These are phyloP conservation scores for Saturnia japonica DNA, from an alignment of 2,888 invertebrate genomes.

Conservation along the genomic window DNA sequence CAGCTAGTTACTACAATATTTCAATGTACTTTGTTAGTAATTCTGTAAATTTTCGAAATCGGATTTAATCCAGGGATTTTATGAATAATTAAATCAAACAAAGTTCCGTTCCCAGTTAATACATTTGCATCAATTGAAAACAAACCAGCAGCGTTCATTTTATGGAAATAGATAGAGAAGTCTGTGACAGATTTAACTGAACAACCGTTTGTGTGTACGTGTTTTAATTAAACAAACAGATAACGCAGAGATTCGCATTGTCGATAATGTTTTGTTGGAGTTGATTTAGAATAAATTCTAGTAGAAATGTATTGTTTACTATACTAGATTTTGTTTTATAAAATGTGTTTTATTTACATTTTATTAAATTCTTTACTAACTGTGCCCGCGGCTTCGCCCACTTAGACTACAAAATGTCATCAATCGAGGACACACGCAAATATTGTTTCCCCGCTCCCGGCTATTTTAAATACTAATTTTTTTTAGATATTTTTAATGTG, in stretches of 20 bases:
- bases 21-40: neutral
- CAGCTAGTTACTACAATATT: too few relatives aligned
- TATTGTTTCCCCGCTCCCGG: too few relatives aligned
- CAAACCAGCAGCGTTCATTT: neutral
- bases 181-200: constrained; percentile 6
- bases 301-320: neutral
- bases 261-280: constrained; percentile 8
- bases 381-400: too few relatives aligned
- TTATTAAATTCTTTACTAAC: neutral
- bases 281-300: neutral
- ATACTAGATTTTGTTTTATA: neutral
- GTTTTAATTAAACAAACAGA: constrained; percentile 9
- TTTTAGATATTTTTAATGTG: too few relatives aligned
- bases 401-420: too few relatives aligned
- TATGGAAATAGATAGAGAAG: constrained; percentile 11
- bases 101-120: neutral
- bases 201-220: constrained; percentile 1
- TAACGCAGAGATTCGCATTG: neutral
- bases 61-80: neutral
- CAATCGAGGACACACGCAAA: too few relatives aligned
- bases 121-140: neutral
- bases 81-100: neutral
- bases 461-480: too few relatives aligned
- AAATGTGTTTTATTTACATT: neutral
- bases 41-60: neutral